Evolutionary conservation across 2,113 vertebrate genomes (phyloP).

Genomic region (Sander lucioperca): DNA sequence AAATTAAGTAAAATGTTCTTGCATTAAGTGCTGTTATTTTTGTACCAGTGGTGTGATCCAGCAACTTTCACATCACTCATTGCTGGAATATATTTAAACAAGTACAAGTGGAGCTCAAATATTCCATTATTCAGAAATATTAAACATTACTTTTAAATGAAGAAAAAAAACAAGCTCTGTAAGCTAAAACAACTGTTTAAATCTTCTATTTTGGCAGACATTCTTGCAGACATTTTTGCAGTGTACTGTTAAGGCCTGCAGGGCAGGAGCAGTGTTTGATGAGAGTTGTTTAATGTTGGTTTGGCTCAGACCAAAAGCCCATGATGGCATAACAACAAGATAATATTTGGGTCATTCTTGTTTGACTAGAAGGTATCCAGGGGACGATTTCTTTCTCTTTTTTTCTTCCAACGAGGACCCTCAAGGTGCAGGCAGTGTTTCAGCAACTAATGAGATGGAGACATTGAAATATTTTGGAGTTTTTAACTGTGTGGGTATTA

Average conservation of each 20-base stretch:
- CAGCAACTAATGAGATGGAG: constrained; percentile 37
- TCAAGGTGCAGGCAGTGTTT: constrained; percentile 11
- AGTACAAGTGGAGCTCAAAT: not conserved
- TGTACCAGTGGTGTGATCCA: not conserved
- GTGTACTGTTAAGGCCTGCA: not conserved
- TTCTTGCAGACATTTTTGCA: not conserved
- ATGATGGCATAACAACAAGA: constrained; percentile 11
- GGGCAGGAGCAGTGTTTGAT: constrained; percentile 1
- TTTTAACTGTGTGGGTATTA: not conserved
- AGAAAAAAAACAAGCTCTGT: not conserved
- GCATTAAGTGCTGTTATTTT: not conserved
- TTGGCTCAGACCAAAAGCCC: not conserved
- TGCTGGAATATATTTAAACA: not conserved
- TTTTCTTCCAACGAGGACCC: not conserved
- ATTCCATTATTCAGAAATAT: not conserved
- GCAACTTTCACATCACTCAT: not conserved
- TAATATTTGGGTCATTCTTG: constrained; percentile 46
- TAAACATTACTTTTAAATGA: not conserved
- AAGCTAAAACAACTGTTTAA: not conserved
- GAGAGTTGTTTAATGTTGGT: constrained; percentile 14
- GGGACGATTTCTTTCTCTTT: not conserved
- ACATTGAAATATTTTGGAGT: not conserved
- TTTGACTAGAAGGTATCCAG: constrained; percentile 34
- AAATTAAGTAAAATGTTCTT: not conserved
- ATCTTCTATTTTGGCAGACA: too few relatives aligned